Evolutionary conservation across 1,140 invertebrate genomes (phyloP), one percentile per base, ranked within the genome.

Genomic region (Tetramorium parvispinum): DNA sequence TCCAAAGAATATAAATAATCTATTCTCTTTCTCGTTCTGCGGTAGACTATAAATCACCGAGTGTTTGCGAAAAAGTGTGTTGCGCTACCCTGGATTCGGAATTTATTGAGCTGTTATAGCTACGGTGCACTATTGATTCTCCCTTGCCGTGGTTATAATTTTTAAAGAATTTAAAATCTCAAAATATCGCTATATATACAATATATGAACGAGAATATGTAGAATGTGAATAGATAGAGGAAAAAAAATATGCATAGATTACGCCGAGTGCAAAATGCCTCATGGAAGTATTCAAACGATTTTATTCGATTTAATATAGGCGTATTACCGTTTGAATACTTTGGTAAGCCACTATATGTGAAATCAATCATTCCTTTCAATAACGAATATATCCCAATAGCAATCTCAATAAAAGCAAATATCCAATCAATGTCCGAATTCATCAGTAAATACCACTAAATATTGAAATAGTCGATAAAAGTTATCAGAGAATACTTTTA

Each of bases 101-200:
- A 83, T 83, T 83, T 83, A 83, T 83, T 83, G 79, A 83, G 61
- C 79, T 83, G 68, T 83, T 83, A 73, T 73, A 83, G 79, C 79
- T 43, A 51, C 53, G 53, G 24, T 83, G 68, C 57, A 75, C 79
- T 73, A 83, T 83, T 88, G 92, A 89, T 88, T 88, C 89, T 55
- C 18, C 24, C 53, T 83, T 24, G 77, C 27, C 16, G 65, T 53
- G 27, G 68, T 55, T 73, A 83, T 83, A 57, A 83, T 83, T 83
- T 83, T 83, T 73, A 73, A 73, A 75, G 68, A 83, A 75, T 83
- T 83, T 27, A 49, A 83, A 75, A 83, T 81, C 49, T 70, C 78
- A 46, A 81, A 81, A 81, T 73, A 75, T 40, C 18, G 27, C 18
- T 40, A 49, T 49, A 16, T 55, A 75, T 24, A 55, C 27, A 37